phyloP scores from a whole-genome alignment of 2,113 vertebrate species.

The Oreotrochilus melanogaster region DNA sequence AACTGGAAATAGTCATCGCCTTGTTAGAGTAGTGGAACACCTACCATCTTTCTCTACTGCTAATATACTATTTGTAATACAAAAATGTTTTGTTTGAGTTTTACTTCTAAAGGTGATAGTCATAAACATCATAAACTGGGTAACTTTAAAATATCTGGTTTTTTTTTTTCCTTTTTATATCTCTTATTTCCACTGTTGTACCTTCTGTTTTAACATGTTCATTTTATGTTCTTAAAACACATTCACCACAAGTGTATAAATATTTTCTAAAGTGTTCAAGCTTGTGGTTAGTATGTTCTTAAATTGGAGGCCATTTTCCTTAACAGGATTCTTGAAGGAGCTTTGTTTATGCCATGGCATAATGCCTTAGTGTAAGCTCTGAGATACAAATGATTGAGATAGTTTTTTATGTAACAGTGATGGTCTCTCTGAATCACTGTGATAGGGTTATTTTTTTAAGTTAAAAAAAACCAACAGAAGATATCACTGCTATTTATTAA shows the following conservation, averaged over 20 bases:
- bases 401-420: background rate
- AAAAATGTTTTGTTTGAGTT: background rate
- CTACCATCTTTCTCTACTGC: background rate
- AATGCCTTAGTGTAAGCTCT: background rate
- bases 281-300: background rate
- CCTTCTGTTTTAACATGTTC: background rate
- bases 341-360: background rate
- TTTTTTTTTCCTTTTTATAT: background rate
- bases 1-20: background rate
- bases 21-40: background rate
- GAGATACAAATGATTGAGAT: background rate
- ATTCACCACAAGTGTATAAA: background rate
- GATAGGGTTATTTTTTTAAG: background rate
- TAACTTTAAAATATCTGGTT: background rate
- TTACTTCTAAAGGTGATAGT: background rate
- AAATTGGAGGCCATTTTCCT: background rate
- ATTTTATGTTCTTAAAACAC: background rate
- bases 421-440: background rate
- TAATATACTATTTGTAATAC: background rate
- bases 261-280: background rate
- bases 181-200: background rate
- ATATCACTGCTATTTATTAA: background rate
- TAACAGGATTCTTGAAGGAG: background rate
- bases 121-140: background rate
- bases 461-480: background rate